Percentiles rank a stretch among this genome's conserved stretches.
phyloP scores from a whole-genome alignment of 2,797 vertebrate genomes.

The Danio choprae region DNA sequence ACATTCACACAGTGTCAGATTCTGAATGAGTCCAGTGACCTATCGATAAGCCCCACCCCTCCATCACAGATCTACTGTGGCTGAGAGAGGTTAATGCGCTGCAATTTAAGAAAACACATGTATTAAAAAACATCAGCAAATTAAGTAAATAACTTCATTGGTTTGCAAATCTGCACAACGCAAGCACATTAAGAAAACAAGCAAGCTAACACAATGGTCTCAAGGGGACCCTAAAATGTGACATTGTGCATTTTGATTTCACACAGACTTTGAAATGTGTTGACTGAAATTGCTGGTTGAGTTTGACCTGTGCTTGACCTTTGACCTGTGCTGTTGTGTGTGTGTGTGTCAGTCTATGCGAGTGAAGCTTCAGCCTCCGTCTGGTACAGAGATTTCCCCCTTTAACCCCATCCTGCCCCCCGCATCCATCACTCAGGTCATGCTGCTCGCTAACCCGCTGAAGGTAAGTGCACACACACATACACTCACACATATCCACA shows the following conservation, averaged over 20 bases:
- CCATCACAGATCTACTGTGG: too few relatives aligned
- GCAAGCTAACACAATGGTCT: too few relatives aligned
- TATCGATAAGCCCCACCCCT: too few relatives aligned
- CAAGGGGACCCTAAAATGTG: too few relatives aligned
- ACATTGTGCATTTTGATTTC: too few relatives aligned
- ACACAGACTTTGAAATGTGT: background rate
- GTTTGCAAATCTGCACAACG: too few relatives aligned
- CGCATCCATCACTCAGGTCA: slow-evolving; percentile 93
- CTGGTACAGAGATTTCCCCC: slow-evolving; percentile 87
- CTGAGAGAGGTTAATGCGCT: too few relatives aligned
- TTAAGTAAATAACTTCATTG: too few relatives aligned
- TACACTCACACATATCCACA: background rate
- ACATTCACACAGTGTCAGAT: background rate
- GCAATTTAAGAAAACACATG: too few relatives aligned
- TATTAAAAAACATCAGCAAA: too few relatives aligned
- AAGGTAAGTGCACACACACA: slow-evolving; percentile 78
- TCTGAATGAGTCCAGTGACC: background rate
- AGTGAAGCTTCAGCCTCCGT: slow-evolving; percentile 95
- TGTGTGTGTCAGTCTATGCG: slow-evolving; percentile 88
- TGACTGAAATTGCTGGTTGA: background rate
- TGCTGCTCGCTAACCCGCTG: slow-evolving; percentile 91
- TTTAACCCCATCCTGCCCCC: slow-evolving; percentile 93
- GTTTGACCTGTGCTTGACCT: background rate
- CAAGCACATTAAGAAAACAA: too few relatives aligned
- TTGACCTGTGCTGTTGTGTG: slow-evolving; percentile 16